Evolutionary conservation across 2,797 vertebrate genomes (phyloP).

Genomic region (Melanotaenia boesemani): DNA sequence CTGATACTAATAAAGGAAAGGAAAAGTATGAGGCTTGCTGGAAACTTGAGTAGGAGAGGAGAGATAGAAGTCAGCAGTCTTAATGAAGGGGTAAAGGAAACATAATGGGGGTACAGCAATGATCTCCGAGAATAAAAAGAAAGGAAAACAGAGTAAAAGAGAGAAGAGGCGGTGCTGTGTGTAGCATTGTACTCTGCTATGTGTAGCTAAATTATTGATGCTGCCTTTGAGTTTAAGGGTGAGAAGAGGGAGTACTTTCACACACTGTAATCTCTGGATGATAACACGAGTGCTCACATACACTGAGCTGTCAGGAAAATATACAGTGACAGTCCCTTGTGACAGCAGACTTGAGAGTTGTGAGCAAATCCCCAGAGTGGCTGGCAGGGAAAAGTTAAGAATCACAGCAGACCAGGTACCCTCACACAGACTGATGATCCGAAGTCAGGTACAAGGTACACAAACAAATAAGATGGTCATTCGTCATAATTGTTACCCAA

Average conservation of each 20-base stretch:
- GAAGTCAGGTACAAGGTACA: constrained; percentile 26
- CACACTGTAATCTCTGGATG: constrained; percentile 33
- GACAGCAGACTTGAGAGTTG: constrained; percentile 13
- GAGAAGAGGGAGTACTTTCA: constrained; percentile 56
- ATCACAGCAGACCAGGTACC: constrained; percentile 25
- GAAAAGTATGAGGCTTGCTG: constrained; percentile 32
- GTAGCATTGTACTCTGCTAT: constrained; percentile 45
- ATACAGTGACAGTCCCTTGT: neutral
- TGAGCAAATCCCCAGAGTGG: constrained; percentile 22
- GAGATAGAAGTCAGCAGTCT: constrained; percentile 16
- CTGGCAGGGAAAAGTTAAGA: constrained; percentile 44
- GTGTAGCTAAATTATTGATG: constrained; percentile 76
- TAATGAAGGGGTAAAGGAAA: constrained; percentile 29
- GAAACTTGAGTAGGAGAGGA: constrained; percentile 21
- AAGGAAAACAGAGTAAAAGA: constrained; percentile 22
- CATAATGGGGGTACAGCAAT: constrained; percentile 54
- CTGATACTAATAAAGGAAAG: constrained; percentile 23
- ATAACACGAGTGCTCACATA: constrained; percentile 21
- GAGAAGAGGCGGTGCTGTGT: constrained; percentile 26
- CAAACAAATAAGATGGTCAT: constrained; percentile 28
- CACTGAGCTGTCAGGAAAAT: constrained; percentile 21
- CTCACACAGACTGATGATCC: constrained; percentile 17
- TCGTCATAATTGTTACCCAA: constrained; percentile 31
- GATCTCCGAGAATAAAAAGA: constrained; percentile 46
- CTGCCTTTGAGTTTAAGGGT: constrained; percentile 50